These are phyloP conservation scores for Meloe dianella DNA, from an alignment of 2,888 invertebrate genomes.

Conservation along the genomic window DNA sequence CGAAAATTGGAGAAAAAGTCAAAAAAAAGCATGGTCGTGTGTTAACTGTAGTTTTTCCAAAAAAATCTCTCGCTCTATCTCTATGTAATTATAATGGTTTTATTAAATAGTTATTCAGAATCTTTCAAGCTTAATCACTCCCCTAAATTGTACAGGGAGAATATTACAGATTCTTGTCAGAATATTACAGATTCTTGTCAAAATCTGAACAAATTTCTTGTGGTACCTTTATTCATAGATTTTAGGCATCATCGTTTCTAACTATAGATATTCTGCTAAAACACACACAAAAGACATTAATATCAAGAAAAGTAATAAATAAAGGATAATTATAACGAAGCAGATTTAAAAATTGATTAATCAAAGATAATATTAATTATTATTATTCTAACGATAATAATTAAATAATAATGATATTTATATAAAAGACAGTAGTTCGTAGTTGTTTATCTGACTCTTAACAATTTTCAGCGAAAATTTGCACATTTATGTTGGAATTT, in stretches of 20 bases:
- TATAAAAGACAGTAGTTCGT: constrained; percentile 27
- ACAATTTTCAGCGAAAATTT: constrained; percentile 26
- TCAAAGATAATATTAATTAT: background rate
- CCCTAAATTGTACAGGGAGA: too few species aligned
- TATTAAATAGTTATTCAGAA: constrained; percentile 4
- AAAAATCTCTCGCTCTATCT: too few species aligned
- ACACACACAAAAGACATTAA: too few species aligned
- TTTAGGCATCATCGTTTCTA: constrained; percentile 2
- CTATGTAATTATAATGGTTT: too few species aligned
- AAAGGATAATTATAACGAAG: background rate
- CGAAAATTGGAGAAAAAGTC: too few species aligned
- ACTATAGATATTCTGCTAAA: constrained; percentile 15
- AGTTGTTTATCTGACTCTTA: constrained; percentile 44
- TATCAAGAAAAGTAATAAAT: background rate
- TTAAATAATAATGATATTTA: constrained; percentile 1
- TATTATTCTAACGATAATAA: background rate
- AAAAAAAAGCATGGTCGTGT: too few species aligned
- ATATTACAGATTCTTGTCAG: constrained; percentile 16
- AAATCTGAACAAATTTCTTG: constrained; percentile 9
- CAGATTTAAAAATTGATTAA: background rate
- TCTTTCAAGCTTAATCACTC: too few species aligned
- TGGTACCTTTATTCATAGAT: constrained; percentile 16
- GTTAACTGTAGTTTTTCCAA: too few species aligned
- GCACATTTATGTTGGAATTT: background rate
- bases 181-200: constrained; percentile 18